A percentile compares a stretch with the other conserved stretches of the same genome.
These are phyloP conservation scores for Anhinga anhinga DNA, from an alignment of 2,113 vertebrate species.

Conservation along the genomic window DNA sequence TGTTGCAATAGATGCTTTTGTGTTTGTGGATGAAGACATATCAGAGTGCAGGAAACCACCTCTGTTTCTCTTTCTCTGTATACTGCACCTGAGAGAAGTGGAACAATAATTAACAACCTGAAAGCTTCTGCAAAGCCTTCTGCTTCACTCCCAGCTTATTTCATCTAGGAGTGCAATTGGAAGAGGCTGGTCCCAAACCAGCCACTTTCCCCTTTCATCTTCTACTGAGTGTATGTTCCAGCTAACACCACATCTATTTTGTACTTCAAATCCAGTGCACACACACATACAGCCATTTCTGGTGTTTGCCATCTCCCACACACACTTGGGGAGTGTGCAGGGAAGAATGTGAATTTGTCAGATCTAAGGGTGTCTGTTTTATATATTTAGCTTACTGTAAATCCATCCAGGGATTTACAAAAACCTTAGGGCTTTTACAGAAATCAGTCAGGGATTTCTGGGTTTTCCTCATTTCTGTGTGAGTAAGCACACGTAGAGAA, in stretches of 20 bases:
- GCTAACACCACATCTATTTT: background rate
- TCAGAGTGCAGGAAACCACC: background rate
- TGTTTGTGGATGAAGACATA: background rate
- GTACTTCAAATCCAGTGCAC: background rate
- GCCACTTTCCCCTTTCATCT: background rate
- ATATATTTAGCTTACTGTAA: background rate
- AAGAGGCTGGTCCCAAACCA: background rate
- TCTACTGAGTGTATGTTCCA: background rate
- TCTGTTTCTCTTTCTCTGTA: background rate
- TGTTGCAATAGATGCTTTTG: background rate
- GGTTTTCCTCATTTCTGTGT: background rate
- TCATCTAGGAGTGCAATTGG: background rate
- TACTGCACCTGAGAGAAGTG: background rate
- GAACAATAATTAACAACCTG: background rate
- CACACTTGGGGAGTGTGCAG: rapidly evolving
- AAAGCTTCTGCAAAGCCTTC: background rate
- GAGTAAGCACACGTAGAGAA: background rate
- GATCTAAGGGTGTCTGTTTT: background rate
- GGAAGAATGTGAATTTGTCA: background rate
- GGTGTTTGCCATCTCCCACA: background rate
- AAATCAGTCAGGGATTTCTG: background rate
- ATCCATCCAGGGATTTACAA: background rate
- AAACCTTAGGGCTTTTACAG: background rate
- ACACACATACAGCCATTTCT: background rate
- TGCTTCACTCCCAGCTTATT: background rate